phyloP scores from a whole-genome alignment of 2,797 vertebrate species.

The Cichlasoma orientale region DNA sequence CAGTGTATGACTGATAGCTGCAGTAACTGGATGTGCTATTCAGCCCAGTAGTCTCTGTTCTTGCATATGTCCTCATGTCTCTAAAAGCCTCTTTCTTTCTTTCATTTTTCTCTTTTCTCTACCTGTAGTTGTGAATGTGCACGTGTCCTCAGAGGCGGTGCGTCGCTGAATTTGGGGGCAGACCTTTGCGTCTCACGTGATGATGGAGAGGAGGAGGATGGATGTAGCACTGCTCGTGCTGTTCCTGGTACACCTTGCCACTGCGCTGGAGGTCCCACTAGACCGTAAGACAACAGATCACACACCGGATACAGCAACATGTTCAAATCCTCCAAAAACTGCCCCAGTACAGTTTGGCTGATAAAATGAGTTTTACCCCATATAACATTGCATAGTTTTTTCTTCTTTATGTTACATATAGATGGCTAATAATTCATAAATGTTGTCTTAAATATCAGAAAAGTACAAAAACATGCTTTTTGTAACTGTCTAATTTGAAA shows the following conservation, averaged over 20 bases:
- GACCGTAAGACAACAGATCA: constrained; percentile 87
- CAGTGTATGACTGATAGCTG: constrained; percentile 43
- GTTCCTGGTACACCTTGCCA: constrained; percentile 84
- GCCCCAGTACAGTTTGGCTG: not conserved
- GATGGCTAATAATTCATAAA: not conserved
- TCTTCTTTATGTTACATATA: not conserved
- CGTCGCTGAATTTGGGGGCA: constrained; percentile 66
- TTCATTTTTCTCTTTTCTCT: constrained; percentile 31
- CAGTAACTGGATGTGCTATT: constrained; percentile 35
- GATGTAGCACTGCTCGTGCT: constrained; percentile 80
- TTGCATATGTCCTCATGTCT: constrained; percentile 28
- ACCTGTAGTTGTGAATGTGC: constrained; percentile 67
- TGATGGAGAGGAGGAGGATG: constrained; percentile 83
- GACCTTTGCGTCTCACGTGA: constrained; percentile 70
- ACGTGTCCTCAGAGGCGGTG: constrained; percentile 55
- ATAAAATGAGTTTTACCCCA: not conserved
- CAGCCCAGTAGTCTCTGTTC: constrained; percentile 19
- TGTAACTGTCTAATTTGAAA: not conserved
- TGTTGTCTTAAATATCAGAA: not conserved
- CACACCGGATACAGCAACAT: not conserved
- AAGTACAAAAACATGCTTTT: not conserved
- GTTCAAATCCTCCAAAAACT: not conserved
- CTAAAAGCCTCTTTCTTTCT: constrained; percentile 9
- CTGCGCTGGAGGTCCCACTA: constrained; percentile 92
- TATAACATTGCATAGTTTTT: not conserved